Conservation (phyloP, 1,140 invertebrate genomes). For the Drosophila kohkoa region DNA sequence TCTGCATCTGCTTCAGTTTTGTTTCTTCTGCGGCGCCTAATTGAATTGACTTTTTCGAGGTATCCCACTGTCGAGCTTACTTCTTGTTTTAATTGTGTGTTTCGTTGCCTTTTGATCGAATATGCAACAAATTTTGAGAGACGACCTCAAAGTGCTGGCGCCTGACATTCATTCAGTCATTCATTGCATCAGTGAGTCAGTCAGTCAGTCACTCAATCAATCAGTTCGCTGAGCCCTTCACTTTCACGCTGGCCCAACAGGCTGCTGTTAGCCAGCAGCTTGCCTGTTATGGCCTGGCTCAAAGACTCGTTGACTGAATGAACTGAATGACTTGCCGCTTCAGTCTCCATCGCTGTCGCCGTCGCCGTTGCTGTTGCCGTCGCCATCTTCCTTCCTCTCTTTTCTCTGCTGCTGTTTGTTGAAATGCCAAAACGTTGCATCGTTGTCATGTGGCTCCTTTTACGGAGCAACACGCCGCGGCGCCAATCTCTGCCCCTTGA, state of each 20-base stretch:
- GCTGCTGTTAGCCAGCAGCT: slow-evolving; percentile 23
- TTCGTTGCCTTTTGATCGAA: not conserved
- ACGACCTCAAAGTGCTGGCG: slow-evolving; percentile 10
- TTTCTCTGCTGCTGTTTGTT: slow-evolving; percentile 26
- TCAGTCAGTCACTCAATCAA: slow-evolving; percentile 24
- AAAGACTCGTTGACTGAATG: slow-evolving; percentile 43
- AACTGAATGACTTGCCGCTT: slow-evolving; percentile 26
- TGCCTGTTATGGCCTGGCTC: slow-evolving; percentile 29
- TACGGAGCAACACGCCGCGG: slow-evolving; percentile 58
- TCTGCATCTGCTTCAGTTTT: too few species aligned
- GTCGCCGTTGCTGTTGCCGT: not conserved
- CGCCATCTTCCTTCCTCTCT: slow-evolving; percentile 1
- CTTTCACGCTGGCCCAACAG: slow-evolving; percentile 56
- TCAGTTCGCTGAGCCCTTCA: slow-evolving; percentile 66
- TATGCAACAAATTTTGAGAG: slow-evolving; percentile 11
- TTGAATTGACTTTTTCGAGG: not conserved
- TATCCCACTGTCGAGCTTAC: not conserved
- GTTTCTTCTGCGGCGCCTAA: too few species aligned
- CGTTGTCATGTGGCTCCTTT: slow-evolving; percentile 69
- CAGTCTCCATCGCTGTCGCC: not conserved
- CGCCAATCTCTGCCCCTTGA: slow-evolving; percentile 37
- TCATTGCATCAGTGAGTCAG: slow-evolving; percentile 32
- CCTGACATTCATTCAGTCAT: slow-evolving; percentile 37
- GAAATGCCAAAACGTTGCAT: slow-evolving; percentile 64
- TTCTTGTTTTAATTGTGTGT: not conserved